Evolutionary conservation across 2,888 invertebrate genomes (phyloP).

Genomic region (Noctua janthe): DNA sequence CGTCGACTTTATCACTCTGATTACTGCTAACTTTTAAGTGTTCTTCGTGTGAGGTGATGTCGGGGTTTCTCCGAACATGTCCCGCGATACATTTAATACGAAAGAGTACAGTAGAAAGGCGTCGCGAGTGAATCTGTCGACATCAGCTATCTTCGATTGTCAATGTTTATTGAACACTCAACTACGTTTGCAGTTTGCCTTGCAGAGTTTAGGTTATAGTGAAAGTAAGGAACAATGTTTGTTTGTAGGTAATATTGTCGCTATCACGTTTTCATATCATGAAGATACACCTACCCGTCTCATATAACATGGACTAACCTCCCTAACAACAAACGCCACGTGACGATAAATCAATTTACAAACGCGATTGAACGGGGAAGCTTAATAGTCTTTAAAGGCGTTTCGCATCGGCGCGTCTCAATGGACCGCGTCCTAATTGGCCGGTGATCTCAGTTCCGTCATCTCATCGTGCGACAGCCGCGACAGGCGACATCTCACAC

Average conservation of each 20-base stretch:
- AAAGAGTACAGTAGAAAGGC: conserved; percentile 55
- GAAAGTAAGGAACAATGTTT: conserved; percentile 4
- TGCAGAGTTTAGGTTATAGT: conserved; percentile 16
- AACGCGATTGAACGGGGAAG: conserved; percentile 39
- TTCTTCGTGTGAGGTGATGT: conserved; percentile 10
- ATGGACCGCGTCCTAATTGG: conserved; percentile 55
- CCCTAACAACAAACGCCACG: conserved; percentile 5
- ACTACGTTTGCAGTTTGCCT: conserved; percentile 21
- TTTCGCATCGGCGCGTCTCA: conserved; percentile 44
- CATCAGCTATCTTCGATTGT: conserved; percentile 38
- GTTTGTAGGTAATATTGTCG: background rate
- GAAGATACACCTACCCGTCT: conserved; percentile 8
- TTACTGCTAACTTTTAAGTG: conserved; percentile 28
- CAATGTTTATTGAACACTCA: conserved; percentile 34
- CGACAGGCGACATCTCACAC: conserved; percentile 61
- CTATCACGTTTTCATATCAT: conserved; percentile 26
- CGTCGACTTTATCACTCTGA: conserved; percentile 17
- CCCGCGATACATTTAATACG: conserved; percentile 33
- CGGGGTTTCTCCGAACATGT: conserved; percentile 14
- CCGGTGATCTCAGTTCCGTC: conserved; percentile 55
- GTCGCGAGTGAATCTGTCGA: conserved; percentile 32
- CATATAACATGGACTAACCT: conserved; percentile 14
- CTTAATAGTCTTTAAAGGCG: conserved; percentile 51
- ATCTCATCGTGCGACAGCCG: conserved; percentile 36
- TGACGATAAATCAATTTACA: conserved; percentile 62